Conservation (phyloP, 2,888 invertebrate species). For the Ormyrus nitidulus region DNA sequence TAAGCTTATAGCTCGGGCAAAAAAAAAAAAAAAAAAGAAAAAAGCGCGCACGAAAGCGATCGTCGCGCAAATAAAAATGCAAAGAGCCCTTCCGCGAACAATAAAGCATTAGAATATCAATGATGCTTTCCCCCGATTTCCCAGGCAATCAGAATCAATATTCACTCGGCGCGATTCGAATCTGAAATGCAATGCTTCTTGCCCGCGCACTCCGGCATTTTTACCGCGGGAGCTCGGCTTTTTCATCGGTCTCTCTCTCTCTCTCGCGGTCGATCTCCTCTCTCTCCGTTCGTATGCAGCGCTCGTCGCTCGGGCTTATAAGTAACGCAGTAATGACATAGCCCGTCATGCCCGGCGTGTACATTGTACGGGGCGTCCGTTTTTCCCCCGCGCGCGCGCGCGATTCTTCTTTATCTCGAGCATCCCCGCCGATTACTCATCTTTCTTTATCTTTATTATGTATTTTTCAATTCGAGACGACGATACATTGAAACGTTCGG, state of each 20-base stretch:
- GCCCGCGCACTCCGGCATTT: slow-evolving; percentile 62
- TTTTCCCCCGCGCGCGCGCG: neutral
- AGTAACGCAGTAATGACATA: slow-evolving; percentile 72
- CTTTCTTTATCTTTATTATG: slow-evolving; percentile 40
- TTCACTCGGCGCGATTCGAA: slow-evolving; percentile 58
- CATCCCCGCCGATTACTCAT: slow-evolving; percentile 7
- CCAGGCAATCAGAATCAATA: slow-evolving; percentile 63
- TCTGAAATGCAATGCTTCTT: slow-evolving; percentile 54
- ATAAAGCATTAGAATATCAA: slow-evolving; percentile 24
- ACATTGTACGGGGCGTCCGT: neutral
- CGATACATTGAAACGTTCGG: slow-evolving; percentile 17
- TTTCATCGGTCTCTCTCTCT: slow-evolving; percentile 56
- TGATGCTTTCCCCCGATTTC: slow-evolving; percentile 9
- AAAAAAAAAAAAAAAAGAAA: too few species aligned
- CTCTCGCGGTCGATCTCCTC: slow-evolving; percentile 4
- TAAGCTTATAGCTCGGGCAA: neutral
- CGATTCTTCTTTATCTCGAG: slow-evolving; percentile 2
- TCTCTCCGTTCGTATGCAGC: slow-evolving; percentile 62
- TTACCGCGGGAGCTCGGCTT: slow-evolving; percentile 63
- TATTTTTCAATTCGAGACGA: slow-evolving; percentile 21
- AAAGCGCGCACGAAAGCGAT: neutral
- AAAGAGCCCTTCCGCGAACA: slow-evolving; percentile 21
- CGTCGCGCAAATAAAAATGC: slow-evolving; percentile 10
- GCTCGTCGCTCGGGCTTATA: slow-evolving; percentile 66
- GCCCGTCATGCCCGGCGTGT: slow-evolving; percentile 64